phyloP scores from a whole-genome alignment of 2,888 invertebrate species.

The Harpagoxenus sublaevis region DNA sequence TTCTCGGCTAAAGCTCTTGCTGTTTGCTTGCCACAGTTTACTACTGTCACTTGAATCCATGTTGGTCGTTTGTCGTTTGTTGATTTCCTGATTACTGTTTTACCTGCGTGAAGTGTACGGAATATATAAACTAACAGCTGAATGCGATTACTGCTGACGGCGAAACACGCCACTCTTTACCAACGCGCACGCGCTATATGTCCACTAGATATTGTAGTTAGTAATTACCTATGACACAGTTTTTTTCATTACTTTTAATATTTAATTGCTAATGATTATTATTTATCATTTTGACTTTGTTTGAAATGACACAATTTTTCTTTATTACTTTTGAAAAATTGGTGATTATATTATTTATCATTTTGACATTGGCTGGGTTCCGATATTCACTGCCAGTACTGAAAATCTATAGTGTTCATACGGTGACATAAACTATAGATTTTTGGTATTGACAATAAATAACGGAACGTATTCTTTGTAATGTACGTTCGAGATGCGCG shows the following conservation, averaged over 20 bases:
- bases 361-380: no score
- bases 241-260: neutral
- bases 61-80: neutral
- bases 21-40: neutral
- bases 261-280: neutral
- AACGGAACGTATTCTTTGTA: no score
- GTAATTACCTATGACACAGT: no score
- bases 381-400: no score
- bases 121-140: neutral
- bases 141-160: neutral
- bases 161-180: neutral
- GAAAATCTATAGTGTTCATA: no score
- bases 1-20: neutral
- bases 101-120: neutral
- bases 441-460: no score
- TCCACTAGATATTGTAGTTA: neutral
- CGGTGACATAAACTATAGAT: no score
- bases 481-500: neutral
- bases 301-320: no score
- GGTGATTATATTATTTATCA: no score
- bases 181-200: neutral
- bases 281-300: conserved; percentile 13
- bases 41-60: neutral
- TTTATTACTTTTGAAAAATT: no score
- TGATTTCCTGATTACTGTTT: neutral